A percentile compares a stretch with the other conserved stretches of the same genome.
phyloP scores from a whole-genome alignment of 2,113 vertebrate genomes.

The Bubo scandiacus region DNA sequence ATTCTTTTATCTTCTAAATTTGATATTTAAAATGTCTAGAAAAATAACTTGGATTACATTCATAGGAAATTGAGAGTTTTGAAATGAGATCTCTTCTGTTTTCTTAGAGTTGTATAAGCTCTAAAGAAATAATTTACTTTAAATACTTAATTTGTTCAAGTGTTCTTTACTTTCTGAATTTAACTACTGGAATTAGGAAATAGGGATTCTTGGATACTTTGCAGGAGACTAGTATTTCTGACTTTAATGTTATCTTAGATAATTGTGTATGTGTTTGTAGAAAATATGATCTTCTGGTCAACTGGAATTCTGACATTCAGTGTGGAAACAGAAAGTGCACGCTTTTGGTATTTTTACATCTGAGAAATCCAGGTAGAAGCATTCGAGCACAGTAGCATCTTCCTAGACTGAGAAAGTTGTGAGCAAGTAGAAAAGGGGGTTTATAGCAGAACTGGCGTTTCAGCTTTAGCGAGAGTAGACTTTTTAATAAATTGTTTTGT shows the following conservation, averaged over 20 bases:
- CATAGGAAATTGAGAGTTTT: not conserved
- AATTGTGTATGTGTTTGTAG: not conserved
- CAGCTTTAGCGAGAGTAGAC: not conserved
- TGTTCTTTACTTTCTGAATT: not conserved
- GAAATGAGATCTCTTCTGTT: not conserved
- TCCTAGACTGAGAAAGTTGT: not conserved
- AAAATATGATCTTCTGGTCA: not conserved
- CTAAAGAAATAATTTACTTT: not conserved
- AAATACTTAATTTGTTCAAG: not conserved
- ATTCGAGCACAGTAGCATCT: not conserved
- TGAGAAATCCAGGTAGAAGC: accelerated
- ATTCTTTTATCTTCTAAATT: not conserved
- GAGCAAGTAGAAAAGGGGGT: not conserved
- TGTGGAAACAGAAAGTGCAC: not conserved
- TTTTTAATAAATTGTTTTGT: not conserved
- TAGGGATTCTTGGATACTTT: not conserved
- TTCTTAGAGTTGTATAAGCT: not conserved
- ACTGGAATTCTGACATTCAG: not conserved
- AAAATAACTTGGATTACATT: not conserved
- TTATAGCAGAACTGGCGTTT: not conserved
- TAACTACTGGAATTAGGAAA: not conserved
- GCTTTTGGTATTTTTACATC: not conserved
- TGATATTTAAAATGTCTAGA: not conserved
- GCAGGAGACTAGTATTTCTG: not conserved
- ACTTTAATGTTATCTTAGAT: not conserved